These are phyloP conservation scores for Stenotaenia linearis DNA, from an alignment of 2,888 invertebrate genomes.

Conservation along the genomic window DNA sequence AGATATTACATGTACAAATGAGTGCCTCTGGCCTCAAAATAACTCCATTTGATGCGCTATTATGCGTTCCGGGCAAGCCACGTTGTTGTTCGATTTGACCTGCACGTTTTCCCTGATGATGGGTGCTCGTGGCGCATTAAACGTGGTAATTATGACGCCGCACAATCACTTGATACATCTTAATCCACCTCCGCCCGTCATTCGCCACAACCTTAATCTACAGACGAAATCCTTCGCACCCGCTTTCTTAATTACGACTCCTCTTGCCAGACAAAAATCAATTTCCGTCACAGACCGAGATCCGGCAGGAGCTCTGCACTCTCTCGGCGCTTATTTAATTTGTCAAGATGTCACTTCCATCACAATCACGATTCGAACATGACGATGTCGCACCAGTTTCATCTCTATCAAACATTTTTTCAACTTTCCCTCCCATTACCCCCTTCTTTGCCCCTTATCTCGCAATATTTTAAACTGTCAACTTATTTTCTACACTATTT, in stretches of 20 bases:
- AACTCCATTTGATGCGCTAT: background rate
- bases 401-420: slow-evolving; percentile 16
- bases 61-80: background rate
- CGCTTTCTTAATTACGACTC: slow-evolving; percentile 4
- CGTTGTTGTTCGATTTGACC: background rate
- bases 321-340: slow-evolving; percentile 26
- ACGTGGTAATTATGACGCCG: slow-evolving; percentile 12
- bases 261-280: slow-evolving; percentile 24
- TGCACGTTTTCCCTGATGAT: slow-evolving; percentile 7
- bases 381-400: slow-evolving; percentile 11
- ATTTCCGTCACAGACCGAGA: slow-evolving; percentile 24
- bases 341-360: slow-evolving; percentile 21
- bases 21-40: background rate
- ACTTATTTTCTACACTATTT: background rate
- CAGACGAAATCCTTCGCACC: slow-evolving; percentile 8
- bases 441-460: background rate
- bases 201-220: background rate
- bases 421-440: background rate
- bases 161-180: slow-evolving; percentile 20
- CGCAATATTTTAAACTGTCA: too few species aligned
- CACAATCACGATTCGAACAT: slow-evolving; percentile 13
- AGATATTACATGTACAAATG: slow-evolving; percentile 23
- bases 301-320: slow-evolving; percentile 20
- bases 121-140: slow-evolving; percentile 1
- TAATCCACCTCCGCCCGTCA: slow-evolving; percentile 8